phyloP scores from a whole-genome alignment of 2,888 invertebrate genomes.

The Hedya salicella region DNA sequence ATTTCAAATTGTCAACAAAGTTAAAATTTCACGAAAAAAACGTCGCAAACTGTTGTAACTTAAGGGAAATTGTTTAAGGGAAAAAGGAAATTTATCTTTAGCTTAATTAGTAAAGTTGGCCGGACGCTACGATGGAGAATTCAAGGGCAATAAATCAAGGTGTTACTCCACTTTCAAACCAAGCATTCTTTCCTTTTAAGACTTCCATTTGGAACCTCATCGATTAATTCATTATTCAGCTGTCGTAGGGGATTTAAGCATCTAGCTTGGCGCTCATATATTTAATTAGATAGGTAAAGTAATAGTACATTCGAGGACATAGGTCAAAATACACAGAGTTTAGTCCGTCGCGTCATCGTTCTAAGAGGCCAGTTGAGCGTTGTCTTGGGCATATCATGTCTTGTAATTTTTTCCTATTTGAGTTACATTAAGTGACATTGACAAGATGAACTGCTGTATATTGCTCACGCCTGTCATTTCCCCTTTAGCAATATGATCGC shows the following conservation, averaged over 20 bases:
- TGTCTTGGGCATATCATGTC: no score
- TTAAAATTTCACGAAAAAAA: constrained; percentile 51
- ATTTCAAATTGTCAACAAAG: constrained; percentile 44
- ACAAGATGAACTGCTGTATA: no score
- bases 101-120: constrained; percentile 82
- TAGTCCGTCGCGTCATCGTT: no score
- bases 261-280: neutral
- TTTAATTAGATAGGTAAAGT: no score
- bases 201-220: constrained; percentile 62
- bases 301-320: no score
- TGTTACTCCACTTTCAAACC: constrained; percentile 68
- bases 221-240: constrained; percentile 60
- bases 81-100: constrained; percentile 82
- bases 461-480: no score
- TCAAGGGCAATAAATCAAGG: constrained; percentile 82
- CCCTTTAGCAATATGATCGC: no score
- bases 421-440: no score
- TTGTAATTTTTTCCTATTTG: no score
- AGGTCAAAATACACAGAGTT: no score
- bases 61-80: constrained; percentile 77
- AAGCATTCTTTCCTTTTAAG: constrained; percentile 66
- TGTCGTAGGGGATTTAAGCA: constrained; percentile 47
- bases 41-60: constrained; percentile 66
- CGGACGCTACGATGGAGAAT: constrained; percentile 68
- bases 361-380: no score